Base-by-base conservation (phyloP, 2,797 vertebrate genomes). In the Enteromius viviparus region DNA sequence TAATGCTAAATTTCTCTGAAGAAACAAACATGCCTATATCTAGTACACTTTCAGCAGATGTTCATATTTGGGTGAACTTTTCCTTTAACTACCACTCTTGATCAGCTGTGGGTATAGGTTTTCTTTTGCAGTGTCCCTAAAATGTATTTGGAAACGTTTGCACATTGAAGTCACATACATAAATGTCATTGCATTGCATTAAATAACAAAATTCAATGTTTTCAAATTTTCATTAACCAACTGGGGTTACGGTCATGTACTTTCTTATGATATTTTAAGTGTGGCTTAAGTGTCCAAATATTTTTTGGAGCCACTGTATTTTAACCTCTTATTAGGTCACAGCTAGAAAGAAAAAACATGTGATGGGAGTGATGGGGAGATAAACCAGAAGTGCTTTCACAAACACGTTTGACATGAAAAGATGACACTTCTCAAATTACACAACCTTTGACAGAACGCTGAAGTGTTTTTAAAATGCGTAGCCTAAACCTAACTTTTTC, bases 321-420 rank as follows among this genome's bases (percentile, higher is more conserved):
- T 76, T 1, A 37, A 26, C 37, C 34, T 58, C 14, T 76, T 23
- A 17, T 76, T 23, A 58, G 2, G 32, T 58, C 2, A 40, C 23
- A 40, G 34, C 14, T 75, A 32, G 5, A 74, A 74, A 74, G 29
- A 37, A 8, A 40, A 5, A 53, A n/a, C 29, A 12, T 7, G 21
- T 58, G 51, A 40, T 58, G 14, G 34, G 53, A 34, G 26, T 26
- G 26, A 26, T 26, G 26, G 26, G 26, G 74, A 58, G 32, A 76
- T 58, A 42, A 76, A 76, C 51, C n/a, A 76, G 53, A 60, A 76
- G 14, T 60, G 74, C 34, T 76, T 76, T 58, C 12, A 40, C 21
- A 58, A 58, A 58, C 47, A 34, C n/a, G 17, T 21, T 51, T 29
- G 45, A 19, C 69, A 32, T 11, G 19, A 53, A 55, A 74, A 55